These are phyloP conservation scores for Xanthostigma xanthostigma DNA, from an alignment of 2,888 invertebrate genomes.

Conservation along the genomic window DNA sequence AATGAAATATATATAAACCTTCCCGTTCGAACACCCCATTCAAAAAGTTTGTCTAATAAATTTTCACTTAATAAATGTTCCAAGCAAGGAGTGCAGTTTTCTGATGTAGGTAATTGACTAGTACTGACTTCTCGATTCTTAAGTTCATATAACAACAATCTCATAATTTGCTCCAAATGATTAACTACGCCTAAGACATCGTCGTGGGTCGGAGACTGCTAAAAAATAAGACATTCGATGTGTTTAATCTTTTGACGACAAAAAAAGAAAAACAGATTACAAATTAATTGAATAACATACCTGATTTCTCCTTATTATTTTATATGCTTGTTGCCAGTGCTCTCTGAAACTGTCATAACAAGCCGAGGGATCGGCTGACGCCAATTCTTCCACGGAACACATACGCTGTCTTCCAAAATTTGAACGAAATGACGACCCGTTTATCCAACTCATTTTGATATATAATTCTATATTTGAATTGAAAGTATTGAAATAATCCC, in stretches of 20 bases:
- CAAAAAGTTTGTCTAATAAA: constrained; percentile 68
- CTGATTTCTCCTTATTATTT: constrained; percentile 64
- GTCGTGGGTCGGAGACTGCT: constrained; percentile 54
- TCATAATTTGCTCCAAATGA: constrained; percentile 82
- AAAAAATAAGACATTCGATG: constrained; percentile 14
- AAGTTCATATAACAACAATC: constrained; percentile 69
- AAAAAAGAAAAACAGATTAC: not conserved
- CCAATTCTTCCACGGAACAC: no score
- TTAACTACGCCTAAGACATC: constrained; percentile 83
- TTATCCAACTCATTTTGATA: constrained; percentile 5
- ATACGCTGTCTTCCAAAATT: not conserved
- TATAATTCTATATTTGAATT: no score
- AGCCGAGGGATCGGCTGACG: constrained; percentile 56
- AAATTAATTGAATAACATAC: constrained; percentile 25
- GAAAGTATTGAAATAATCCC: no score
- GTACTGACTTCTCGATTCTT: constrained; percentile 39
- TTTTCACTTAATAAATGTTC: constrained; percentile 76
- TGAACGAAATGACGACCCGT: not conserved
- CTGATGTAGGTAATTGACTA: constrained; percentile 27
- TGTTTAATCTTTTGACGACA: constrained; percentile 4
- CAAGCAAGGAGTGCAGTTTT: constrained; percentile 43
- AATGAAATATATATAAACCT: constrained; percentile 52
- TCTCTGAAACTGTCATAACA: constrained; percentile 87
- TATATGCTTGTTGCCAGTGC: constrained; percentile 85
- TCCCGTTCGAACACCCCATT: constrained; percentile 73